A percentile compares a stretch with the other conserved stretches of the same genome.
Conservation (phyloP, 2,888 invertebrate genomes). For the Drosophila suboccidentalis region DNA sequence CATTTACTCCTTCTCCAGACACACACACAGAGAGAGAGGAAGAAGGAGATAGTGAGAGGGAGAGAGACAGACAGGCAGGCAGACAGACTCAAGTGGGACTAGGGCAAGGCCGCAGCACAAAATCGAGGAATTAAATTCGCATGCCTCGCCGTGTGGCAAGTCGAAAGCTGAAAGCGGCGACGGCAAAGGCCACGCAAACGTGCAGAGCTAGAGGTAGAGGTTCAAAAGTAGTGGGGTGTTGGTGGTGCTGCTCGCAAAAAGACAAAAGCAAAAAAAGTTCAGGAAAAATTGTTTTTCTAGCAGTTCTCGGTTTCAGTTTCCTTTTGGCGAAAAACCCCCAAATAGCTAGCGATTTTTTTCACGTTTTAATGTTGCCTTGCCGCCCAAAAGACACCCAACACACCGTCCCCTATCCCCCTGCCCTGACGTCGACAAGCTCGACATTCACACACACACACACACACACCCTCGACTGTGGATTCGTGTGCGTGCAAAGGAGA, state of each 20-base stretch:
- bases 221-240: not conserved
- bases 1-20: conserved; percentile 24
- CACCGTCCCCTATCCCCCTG: too few relatives aligned
- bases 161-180: conserved; percentile 45
- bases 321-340: conserved; percentile 67
- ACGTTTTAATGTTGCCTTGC: conserved; percentile 73
- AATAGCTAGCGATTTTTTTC: conserved; percentile 77
- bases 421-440: conserved; percentile 25
- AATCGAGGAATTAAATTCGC: conserved; percentile 75
- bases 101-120: conserved; percentile 81
- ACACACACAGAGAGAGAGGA: conserved; percentile 15
- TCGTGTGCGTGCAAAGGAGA: conserved; percentile 63
- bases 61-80: conserved; percentile 2
- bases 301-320: conserved; percentile 69
- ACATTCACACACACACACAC: conserved; percentile 45
- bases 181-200: conserved; percentile 69
- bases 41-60: not conserved
- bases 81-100: conserved; percentile 75
- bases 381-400: not conserved
- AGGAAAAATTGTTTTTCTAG: conserved; percentile 75
- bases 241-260: conserved; percentile 27
- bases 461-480: conserved; percentile 36
- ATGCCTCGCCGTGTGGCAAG: conserved; percentile 63
- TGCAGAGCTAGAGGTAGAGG: conserved; percentile 27
- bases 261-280: conserved; percentile 67